These are phyloP conservation scores for Suricata suricatta DNA, from an alignment of 2,113 vertebrate species.

Conservation along the genomic window DNA sequence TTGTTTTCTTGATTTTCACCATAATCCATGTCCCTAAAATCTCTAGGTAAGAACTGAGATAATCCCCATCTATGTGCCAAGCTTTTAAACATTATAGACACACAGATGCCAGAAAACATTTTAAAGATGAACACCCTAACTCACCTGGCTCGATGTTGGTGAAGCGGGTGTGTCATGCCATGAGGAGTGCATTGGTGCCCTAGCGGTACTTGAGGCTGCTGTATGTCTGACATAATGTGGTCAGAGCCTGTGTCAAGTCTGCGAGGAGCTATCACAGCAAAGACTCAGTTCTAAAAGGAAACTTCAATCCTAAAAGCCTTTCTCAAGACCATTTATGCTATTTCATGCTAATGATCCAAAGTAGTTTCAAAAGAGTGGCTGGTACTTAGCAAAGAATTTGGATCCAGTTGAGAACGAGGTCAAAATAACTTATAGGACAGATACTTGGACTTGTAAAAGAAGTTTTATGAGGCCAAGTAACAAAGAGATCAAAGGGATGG, in stretches of 20 bases:
- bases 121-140: background rate
- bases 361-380: background rate
- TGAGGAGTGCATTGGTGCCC: background rate
- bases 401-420: conserved; percentile 3
- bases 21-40: background rate
- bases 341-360: background rate
- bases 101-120: background rate
- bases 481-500: conserved; percentile 12
- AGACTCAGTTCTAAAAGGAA: background rate
- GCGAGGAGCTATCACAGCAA: background rate
- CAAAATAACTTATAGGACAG: background rate
- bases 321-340: background rate
- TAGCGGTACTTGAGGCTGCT: background rate
- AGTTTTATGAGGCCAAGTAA: background rate
- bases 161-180: background rate
- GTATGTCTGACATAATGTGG: background rate
- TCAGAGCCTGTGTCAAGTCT: background rate
- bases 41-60: background rate
- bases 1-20: background rate
- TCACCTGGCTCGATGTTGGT: background rate
- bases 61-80: background rate
- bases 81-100: background rate
- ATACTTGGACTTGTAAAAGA: conserved; percentile 20
- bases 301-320: background rate
- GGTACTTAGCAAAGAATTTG: background rate